These are phyloP conservation scores for Pseudomyrmex gracilis DNA, from an alignment of 1,140 invertebrate genomes.

Conservation along the genomic window DNA sequence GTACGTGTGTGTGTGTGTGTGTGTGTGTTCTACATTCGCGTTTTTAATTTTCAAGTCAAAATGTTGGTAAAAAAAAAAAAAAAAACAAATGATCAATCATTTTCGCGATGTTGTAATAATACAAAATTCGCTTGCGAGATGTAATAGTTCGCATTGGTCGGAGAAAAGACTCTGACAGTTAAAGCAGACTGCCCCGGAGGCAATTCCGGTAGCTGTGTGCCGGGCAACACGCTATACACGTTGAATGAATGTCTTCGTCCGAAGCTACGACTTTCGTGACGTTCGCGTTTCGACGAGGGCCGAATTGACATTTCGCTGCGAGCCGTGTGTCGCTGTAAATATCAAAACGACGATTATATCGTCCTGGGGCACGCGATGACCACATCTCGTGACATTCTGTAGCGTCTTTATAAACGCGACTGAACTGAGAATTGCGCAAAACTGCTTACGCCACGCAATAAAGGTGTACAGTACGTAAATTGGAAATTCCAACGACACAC, in stretches of 20 bases:
- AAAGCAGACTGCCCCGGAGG: constrained; percentile 74
- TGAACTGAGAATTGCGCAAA: constrained; percentile 16
- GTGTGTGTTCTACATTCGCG: too few species aligned
- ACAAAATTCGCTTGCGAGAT: constrained; percentile 23
- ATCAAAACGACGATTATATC: constrained; percentile 45
- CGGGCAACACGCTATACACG: constrained; percentile 78
- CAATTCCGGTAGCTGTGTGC: constrained; percentile 76
- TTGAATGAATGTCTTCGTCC: constrained; percentile 65
- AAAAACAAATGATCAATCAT: too few species aligned
- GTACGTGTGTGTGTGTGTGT: too few species aligned
- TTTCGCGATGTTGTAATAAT: neutral
- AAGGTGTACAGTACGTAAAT: constrained; percentile 24
- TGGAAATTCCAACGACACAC: constrained; percentile 41
- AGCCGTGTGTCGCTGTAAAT: constrained; percentile 41
- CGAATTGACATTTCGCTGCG: constrained; percentile 54
- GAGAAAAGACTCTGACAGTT: constrained; percentile 75
- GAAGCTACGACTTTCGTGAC: constrained; percentile 54
- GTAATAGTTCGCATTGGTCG: constrained; percentile 60
- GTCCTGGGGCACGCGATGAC: constrained; percentile 46
- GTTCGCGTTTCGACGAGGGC: constrained; percentile 36
- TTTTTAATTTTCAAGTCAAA: neutral
- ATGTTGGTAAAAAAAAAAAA: neutral
- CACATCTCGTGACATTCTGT: constrained; percentile 2
- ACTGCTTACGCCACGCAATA: constrained; percentile 30
- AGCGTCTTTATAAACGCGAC: constrained; percentile 35